Evolutionary conservation across 2,113 vertebrate genomes (phyloP).

Genomic region (Pseudorasbora parva): DNA sequence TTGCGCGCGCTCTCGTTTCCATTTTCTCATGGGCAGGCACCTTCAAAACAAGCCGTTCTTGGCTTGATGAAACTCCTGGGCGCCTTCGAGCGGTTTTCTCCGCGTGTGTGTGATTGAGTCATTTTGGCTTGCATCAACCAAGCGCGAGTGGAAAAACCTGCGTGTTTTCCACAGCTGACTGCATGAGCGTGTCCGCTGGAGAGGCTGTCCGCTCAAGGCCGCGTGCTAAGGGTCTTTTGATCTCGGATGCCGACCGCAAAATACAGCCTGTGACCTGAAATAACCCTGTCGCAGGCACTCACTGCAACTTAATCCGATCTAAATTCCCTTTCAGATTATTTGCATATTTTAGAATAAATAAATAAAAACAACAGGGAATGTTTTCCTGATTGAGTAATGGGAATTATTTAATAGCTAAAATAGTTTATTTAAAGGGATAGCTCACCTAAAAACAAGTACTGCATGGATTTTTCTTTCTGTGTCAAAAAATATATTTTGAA

Average conservation of each 20-base stretch:
- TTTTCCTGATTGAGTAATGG: not conserved
- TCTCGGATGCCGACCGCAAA: not conserved
- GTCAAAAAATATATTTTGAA: no score
- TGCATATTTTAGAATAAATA: not conserved
- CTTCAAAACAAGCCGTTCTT: slow-evolving; percentile 57
- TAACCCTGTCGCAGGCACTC: slow-evolving; percentile 5
- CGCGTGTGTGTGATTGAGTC: slow-evolving; percentile 23
- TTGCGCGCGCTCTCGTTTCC: slow-evolving; percentile 32
- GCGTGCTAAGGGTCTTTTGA: slow-evolving; percentile 15
- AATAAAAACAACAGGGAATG: not conserved
- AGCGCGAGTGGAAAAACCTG: slow-evolving; percentile 40
- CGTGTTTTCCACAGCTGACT: slow-evolving; percentile 29
- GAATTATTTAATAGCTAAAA: not conserved
- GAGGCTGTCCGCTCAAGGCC: slow-evolving; percentile 21
- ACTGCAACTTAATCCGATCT: not conserved
- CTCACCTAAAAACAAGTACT: no score
- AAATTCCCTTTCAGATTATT: not conserved
- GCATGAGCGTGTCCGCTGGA: slow-evolving; percentile 17
- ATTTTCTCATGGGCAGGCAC: slow-evolving; percentile 26
- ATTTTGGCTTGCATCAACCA: slow-evolving; percentile 39
- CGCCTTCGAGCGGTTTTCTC: slow-evolving; percentile 26
- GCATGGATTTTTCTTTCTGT: no score
- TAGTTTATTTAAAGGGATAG: not conserved
- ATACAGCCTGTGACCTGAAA: slow-evolving; percentile 17
- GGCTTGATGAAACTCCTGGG: slow-evolving; percentile 46